These are phyloP conservation scores for Cirrhinus mrigala DNA, from an alignment of 2,797 vertebrate species.

Conservation along the genomic window DNA sequence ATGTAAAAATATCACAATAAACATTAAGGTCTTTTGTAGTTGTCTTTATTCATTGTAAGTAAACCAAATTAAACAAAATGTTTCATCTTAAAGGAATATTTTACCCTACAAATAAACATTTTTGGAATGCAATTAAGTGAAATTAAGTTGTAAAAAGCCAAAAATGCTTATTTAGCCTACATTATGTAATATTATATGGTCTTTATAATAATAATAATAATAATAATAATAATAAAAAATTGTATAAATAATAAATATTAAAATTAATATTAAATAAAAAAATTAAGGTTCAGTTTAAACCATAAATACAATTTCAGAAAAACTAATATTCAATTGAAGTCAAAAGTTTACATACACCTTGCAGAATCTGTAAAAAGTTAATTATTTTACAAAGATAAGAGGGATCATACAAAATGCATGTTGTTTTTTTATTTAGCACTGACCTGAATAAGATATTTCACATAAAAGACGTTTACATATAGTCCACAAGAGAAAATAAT, in stretches of 20 bases:
- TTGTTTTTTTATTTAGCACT: too few species aligned
- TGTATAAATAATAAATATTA: too few species aligned
- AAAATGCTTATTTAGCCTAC: neutral
- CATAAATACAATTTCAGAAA: neutral
- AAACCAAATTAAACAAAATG: neutral
- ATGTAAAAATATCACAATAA: neutral
- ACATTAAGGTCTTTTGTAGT: neutral
- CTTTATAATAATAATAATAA: too few species aligned
- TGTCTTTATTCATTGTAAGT: neutral
- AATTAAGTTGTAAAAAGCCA: neutral
- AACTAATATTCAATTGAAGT: neutral
- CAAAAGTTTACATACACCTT: too few species aligned
- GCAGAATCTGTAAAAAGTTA: too few species aligned
- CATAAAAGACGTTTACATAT: too few species aligned
- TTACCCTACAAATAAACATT: neutral
- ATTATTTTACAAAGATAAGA: too few species aligned
- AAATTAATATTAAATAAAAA: neutral
- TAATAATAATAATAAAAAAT: too few species aligned
- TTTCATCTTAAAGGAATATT: neutral
- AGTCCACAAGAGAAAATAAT: too few species aligned
- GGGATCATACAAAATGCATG: too few species aligned
- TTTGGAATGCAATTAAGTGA: neutral
- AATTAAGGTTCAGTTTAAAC: neutral
- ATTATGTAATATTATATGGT: neutral
- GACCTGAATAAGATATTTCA: too few species aligned